Evolutionary conservation across 2,797 vertebrate species (phyloP).

Genomic region (Melanotaenia trifasciata): DNA sequence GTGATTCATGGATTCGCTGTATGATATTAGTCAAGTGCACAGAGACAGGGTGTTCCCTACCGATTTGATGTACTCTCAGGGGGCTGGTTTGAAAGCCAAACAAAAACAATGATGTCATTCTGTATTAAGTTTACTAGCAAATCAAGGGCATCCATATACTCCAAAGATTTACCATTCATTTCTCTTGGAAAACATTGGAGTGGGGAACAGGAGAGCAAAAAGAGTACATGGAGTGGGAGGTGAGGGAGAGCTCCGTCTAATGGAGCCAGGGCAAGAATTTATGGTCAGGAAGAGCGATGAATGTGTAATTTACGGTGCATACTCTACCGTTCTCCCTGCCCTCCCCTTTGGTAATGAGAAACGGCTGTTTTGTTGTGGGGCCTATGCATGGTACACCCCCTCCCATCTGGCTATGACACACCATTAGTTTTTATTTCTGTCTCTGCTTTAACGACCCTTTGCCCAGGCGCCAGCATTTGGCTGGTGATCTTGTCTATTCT

Average conservation of each 20-base stretch:
- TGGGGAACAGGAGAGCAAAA: slow-evolving; percentile 51
- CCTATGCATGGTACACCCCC: slow-evolving; percentile 70
- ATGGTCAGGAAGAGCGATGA: slow-evolving; percentile 83
- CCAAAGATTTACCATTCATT: slow-evolving; percentile 65
- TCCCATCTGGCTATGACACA: slow-evolving; percentile 84
- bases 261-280: slow-evolving; percentile 80
- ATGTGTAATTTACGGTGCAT: slow-evolving; percentile 83
- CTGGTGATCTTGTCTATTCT: slow-evolving; percentile 64
- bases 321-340: slow-evolving; percentile 80
- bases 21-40: slow-evolving; percentile 34
- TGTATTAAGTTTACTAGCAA: slow-evolving; percentile 67
- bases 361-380: slow-evolving; percentile 82
- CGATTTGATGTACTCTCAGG: slow-evolving; percentile 46
- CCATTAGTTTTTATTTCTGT: slow-evolving; percentile 87
- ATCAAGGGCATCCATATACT: slow-evolving; percentile 56
- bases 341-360: slow-evolving; percentile 84
- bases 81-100: slow-evolving; percentile 55
- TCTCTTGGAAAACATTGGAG: slow-evolving; percentile 63
- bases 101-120: slow-evolving; percentile 70
- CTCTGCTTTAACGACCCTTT: slow-evolving; percentile 78
- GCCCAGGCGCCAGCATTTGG: slow-evolving; percentile 74
- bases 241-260: slow-evolving; percentile 72
- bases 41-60: slow-evolving; percentile 41
- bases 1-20: background rate
- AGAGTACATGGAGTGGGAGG: slow-evolving; percentile 59